phyloP scores from a whole-genome alignment of 1,140 invertebrate species.

The Zeugodacus cucurbitae region DNA sequence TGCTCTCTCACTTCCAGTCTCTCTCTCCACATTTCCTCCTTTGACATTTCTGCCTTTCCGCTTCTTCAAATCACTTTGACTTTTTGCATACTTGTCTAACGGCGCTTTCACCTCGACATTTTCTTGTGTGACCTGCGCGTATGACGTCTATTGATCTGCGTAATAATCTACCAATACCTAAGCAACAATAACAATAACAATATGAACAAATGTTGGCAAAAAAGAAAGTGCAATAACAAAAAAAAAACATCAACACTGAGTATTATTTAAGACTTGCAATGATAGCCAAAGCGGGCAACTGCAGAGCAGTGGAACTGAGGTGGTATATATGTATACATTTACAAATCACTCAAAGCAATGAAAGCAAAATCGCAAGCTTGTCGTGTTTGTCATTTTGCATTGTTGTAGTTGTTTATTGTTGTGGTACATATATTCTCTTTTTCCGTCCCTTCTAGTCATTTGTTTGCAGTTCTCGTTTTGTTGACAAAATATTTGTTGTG shows the following conservation, averaged over 20 bases:
- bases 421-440: not conserved
- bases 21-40: not conserved
- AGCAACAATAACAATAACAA: not conserved
- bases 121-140: slow-evolving; percentile 29
- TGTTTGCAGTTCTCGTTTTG: not conserved
- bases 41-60: not conserved
- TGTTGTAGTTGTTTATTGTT: not conserved
- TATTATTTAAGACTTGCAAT: not conserved
- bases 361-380: not conserved
- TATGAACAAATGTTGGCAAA: not conserved
- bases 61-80: not conserved
- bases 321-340: not conserved
- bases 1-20: not conserved
- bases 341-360: not conserved
- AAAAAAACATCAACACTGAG: not conserved
- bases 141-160: slow-evolving; percentile 39
- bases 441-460: not conserved
- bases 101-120: slow-evolving; percentile 2
- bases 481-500: slow-evolving; percentile 1
- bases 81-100: not conserved
- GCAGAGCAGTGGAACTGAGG: not conserved
- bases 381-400: not conserved
- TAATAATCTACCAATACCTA: slow-evolving; percentile 9
- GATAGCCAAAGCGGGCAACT: not conserved
- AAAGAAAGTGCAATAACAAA: not conserved